Conservation (phyloP, 2,888 invertebrate species). For the Busseola fusca region DNA sequence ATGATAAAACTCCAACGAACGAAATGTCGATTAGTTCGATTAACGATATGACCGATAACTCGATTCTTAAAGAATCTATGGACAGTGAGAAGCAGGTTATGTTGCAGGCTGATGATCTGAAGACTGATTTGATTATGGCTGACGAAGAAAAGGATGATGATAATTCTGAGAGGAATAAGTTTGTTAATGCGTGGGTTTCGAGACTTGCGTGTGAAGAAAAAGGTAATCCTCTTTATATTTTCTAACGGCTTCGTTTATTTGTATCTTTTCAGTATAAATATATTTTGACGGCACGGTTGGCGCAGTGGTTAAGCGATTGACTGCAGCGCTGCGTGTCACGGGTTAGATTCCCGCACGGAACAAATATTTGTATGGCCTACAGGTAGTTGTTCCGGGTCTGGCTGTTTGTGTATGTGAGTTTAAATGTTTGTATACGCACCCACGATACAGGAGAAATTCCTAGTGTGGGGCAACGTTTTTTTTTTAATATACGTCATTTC, state of each 20-base stretch:
- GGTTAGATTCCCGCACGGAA: too few species aligned
- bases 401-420: too few species aligned
- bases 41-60: constrained; percentile 86
- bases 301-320: too few species aligned
- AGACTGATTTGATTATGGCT: constrained; percentile 86
- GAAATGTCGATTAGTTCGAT: constrained; percentile 86
- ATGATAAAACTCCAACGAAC: constrained; percentile 86
- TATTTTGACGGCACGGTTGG: too few species aligned
- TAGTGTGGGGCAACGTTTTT: too few species aligned
- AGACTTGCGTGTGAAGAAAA: constrained; percentile 84
- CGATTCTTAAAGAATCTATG: constrained; percentile 84
- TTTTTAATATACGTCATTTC: not conserved
- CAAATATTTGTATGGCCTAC: too few species aligned
- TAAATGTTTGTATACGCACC: too few species aligned
- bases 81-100: constrained; percentile 85
- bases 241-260: not conserved
- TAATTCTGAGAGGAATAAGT: constrained; percentile 86
- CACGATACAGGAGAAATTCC: too few species aligned
- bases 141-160: constrained; percentile 88
- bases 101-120: constrained; percentile 84
- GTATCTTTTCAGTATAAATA: too few species aligned
- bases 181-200: constrained; percentile 86
- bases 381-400: too few species aligned
- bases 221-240: constrained; percentile 68
- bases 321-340: too few species aligned